Conservation (phyloP, 2,797 vertebrate genomes). For the Dendrocincla fuliginosa region DNA sequence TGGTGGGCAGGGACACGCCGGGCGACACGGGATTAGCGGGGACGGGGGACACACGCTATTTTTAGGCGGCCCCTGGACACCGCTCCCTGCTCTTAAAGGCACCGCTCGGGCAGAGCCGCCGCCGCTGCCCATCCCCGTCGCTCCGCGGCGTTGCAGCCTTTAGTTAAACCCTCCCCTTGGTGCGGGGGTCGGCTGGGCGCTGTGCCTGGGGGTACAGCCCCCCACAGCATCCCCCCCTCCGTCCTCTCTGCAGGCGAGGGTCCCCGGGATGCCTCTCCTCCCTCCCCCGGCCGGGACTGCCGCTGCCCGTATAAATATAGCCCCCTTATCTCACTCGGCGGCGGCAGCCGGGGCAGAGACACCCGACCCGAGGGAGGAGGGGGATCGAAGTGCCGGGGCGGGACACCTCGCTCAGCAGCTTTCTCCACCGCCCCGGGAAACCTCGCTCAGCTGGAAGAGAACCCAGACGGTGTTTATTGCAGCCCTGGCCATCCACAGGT, state of each 20-base stretch:
- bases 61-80: not conserved
- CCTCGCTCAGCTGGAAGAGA: not conserved
- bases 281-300: not conserved
- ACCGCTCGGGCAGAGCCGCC: not conserved
- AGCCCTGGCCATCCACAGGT: not conserved
- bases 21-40: not conserved
- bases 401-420: not conserved
- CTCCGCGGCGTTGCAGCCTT: not conserved
- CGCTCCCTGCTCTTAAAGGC: constrained; percentile 61
- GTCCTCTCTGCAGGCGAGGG: not conserved
- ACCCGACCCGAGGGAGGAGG: not conserved
- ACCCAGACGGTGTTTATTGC: constrained; percentile 28
- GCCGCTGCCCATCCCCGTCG: not conserved
- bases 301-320: not conserved
- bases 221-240: too few relatives aligned
- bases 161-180: too few relatives aligned
- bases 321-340: not conserved
- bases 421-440: not conserved
- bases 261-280: not conserved
- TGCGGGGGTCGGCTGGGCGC: not conserved
- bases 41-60: not conserved
- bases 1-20: not conserved
- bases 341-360: not conserved
- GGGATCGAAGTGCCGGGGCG: too few relatives aligned
- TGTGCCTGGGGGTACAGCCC: too few relatives aligned